These are phyloP conservation scores for Glaucomys volans DNA, from an alignment of 2,113 vertebrate genomes.

Conservation along the genomic window DNA sequence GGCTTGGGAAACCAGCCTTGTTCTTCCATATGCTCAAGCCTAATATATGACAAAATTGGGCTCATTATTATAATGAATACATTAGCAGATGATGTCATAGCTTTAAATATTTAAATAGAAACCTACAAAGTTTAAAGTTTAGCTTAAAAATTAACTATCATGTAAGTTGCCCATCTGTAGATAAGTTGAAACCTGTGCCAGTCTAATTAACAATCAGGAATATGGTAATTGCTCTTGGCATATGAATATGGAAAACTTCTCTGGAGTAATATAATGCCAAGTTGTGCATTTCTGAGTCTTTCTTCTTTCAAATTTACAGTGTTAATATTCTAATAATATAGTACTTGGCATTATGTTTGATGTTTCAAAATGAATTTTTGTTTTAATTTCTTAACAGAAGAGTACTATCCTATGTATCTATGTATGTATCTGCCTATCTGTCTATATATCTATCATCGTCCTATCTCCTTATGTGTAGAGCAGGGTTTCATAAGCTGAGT, in stretches of 20 bases:
- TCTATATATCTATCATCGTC: not conserved
- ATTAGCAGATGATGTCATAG: constrained; percentile 63
- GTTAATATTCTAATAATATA: constrained; percentile 40
- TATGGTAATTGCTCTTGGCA: constrained; percentile 74
- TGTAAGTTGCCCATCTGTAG: constrained; percentile 72
- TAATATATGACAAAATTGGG: not conserved
- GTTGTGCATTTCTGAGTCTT: constrained; percentile 44
- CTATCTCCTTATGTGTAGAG: not conserved
- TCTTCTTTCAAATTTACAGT: constrained; percentile 13
- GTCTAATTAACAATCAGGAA: constrained; percentile 76
- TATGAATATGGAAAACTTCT: constrained; percentile 52
- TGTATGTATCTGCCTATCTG: not conserved
- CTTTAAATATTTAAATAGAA: constrained; percentile 71
- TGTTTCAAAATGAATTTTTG: not conserved
- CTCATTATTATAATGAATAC: not conserved
- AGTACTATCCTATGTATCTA: not conserved
- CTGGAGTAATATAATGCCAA: constrained; percentile 56
- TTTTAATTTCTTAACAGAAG: not conserved
- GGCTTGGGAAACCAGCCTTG: not conserved
- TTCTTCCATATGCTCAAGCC: not conserved
- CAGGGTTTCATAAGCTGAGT: not conserved
- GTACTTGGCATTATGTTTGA: constrained; percentile 2
- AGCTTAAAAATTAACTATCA: constrained; percentile 75
- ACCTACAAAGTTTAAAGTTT: constrained; percentile 57
- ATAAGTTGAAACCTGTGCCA: constrained; percentile 59